These are phyloP conservation scores for Labroides dimidiatus DNA, from an alignment of 2,797 vertebrate genomes.

Conservation along the genomic window DNA sequence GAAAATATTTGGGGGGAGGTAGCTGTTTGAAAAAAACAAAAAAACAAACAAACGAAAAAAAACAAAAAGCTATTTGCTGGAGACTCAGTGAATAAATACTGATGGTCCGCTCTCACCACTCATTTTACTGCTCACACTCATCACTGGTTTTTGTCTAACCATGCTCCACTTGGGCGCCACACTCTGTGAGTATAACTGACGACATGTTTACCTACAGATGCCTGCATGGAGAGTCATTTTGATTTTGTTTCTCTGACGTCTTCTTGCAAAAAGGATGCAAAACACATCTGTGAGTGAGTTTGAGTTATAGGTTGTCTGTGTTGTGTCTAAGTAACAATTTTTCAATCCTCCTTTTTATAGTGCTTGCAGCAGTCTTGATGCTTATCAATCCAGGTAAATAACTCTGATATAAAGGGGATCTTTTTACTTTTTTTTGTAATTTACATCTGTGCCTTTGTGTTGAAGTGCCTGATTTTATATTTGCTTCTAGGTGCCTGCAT, in stretches of 20 bases:
- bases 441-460: not conserved
- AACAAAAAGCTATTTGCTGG: not conserved
- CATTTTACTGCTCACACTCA: not conserved
- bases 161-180: slow-evolving; percentile 30
- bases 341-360: slow-evolving; percentile 22
- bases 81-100: slow-evolving; percentile 36
- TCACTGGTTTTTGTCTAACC: not conserved
- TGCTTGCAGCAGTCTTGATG: slow-evolving; percentile 33
- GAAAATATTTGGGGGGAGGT: not conserved
- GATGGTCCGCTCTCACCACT: not conserved
- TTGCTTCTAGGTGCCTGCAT: slow-evolving; percentile 4
- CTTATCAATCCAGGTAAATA: slow-evolving; percentile 50
- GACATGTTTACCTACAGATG: not conserved
- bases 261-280: not conserved
- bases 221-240: not conserved
- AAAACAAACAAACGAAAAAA: too few relatives aligned
- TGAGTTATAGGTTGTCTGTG: too few relatives aligned
- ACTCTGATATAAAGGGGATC: not conserved
- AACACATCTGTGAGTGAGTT: too few relatives aligned
- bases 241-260: not conserved
- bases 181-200: slow-evolving; percentile 46
- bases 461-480: not conserved
- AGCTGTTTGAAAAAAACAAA: not conserved
- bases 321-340: not conserved
- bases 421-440: not conserved